These are phyloP conservation scores for Brachionus paranguensis DNA, from an alignment of 1,140 invertebrate genomes.

Conservation along the genomic window DNA sequence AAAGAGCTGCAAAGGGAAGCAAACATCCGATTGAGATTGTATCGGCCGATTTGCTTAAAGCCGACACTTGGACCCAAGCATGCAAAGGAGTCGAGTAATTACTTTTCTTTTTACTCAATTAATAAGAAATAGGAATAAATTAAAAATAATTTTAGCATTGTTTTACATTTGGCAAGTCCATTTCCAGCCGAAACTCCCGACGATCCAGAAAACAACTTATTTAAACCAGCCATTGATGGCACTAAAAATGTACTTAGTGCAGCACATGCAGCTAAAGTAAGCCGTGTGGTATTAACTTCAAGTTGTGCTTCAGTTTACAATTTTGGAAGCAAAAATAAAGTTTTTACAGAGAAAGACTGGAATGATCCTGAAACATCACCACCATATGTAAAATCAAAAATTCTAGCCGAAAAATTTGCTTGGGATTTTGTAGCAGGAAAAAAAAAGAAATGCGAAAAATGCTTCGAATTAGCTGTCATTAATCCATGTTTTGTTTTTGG, in stretches of 20 bases:
- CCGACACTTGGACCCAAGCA: slow-evolving; percentile 55
- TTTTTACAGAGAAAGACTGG: slow-evolving; percentile 60
- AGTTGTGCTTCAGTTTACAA: slow-evolving; percentile 59
- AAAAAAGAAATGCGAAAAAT: slow-evolving; percentile 40
- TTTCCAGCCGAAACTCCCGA: slow-evolving; percentile 52
- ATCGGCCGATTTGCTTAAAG: slow-evolving; percentile 50
- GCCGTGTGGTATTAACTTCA: slow-evolving; percentile 61
- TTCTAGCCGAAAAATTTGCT: slow-evolving; percentile 60
- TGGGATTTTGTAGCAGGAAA: slow-evolving; percentile 59
- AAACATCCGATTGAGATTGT: slow-evolving; percentile 56
- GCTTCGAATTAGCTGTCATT: slow-evolving; percentile 58
- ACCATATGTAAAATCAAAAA: slow-evolving; percentile 58
- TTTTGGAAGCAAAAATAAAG: slow-evolving; percentile 46
- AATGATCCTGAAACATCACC: slow-evolving; percentile 47
- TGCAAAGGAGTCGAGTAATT: slow-evolving; percentile 52
- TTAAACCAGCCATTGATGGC: slow-evolving; percentile 60
- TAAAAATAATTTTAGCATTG: slow-evolving; percentile 40
- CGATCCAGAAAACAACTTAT: slow-evolving; percentile 55
- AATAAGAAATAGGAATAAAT: background rate
- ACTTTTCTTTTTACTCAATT: background rate
- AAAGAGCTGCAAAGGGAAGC: slow-evolving; percentile 54
- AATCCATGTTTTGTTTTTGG: slow-evolving; percentile 60
- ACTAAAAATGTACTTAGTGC: slow-evolving; percentile 60
- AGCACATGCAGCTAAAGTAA: slow-evolving; percentile 55
- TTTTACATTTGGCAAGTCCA: slow-evolving; percentile 61